These are phyloP conservation scores for Dicrostonyx torquatus DNA, from an alignment of 2,797 vertebrate genomes.

Conservation along the genomic window DNA sequence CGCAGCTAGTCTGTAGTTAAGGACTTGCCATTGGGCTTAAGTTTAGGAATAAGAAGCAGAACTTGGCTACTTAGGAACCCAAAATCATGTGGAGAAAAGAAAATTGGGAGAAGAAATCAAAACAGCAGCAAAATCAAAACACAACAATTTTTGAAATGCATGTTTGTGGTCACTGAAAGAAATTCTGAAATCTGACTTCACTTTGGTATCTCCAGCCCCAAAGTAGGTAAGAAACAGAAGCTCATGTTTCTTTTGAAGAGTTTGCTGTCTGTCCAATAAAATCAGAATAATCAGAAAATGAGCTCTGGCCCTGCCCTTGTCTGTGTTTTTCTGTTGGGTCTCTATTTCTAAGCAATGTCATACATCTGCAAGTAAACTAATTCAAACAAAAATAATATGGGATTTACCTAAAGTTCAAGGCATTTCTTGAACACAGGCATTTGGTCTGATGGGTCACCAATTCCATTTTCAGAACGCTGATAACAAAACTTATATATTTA, in stretches of 20 bases:
- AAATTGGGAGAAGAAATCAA: neutral
- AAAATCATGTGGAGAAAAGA: neutral
- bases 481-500: slow-evolving; percentile 71
- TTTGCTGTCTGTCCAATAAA: slow-evolving; percentile 52
- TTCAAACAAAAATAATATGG: slow-evolving; percentile 29
- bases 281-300: slow-evolving; percentile 54
- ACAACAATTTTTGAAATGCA: slow-evolving; percentile 59
- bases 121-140: slow-evolving; percentile 40
- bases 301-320: neutral
- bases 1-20: neutral
- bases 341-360: slow-evolving; percentile 15
- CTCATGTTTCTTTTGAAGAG: slow-evolving; percentile 54
- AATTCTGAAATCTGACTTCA: slow-evolving; percentile 54
- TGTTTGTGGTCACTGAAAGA: slow-evolving; percentile 55
- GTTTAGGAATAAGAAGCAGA: neutral
- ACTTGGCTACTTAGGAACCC: neutral
- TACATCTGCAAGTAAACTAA: slow-evolving; percentile 67
- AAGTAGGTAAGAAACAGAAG: slow-evolving; percentile 52
- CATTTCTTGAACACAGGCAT: slow-evolving; percentile 61
- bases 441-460: slow-evolving; percentile 52
- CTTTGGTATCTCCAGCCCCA: slow-evolving; percentile 23
- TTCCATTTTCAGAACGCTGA: slow-evolving; percentile 72
- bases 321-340: slow-evolving; percentile 25
- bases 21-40: neutral
- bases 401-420: slow-evolving; percentile 74